phyloP scores from a whole-genome alignment of 2,888 invertebrate genomes.

The Aproaerema taeniolella region DNA sequence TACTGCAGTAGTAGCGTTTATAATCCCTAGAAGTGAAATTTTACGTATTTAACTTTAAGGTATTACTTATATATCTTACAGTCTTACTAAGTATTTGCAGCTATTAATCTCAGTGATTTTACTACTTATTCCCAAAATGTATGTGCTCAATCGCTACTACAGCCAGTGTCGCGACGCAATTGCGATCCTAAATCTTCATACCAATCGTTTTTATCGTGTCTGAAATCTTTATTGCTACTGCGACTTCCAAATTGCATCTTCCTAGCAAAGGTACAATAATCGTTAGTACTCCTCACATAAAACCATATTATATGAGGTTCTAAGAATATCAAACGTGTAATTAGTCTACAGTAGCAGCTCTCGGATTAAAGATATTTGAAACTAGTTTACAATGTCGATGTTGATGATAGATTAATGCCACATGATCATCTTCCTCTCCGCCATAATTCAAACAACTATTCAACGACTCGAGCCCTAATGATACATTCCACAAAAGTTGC shows the following conservation, averaged over 20 bases:
- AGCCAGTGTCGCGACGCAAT: no score
- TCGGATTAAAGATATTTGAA: slow-evolving; percentile 4
- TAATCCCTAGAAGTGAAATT: no score
- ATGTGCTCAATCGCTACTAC: no score
- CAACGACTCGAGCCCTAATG: slow-evolving; percentile 45
- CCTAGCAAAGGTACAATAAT: not conserved
- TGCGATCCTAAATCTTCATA: no score
- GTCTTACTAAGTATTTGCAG: no score
- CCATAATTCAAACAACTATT: slow-evolving; percentile 40
- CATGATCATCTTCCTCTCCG: slow-evolving; percentile 25
- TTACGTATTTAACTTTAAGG: no score
- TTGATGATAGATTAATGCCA: slow-evolving; percentile 20
- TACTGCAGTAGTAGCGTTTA: no score
- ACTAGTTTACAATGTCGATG: slow-evolving; percentile 12
- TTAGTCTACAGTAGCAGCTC: slow-evolving; percentile 2
- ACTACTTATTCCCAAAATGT: no score
- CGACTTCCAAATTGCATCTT: slow-evolving; percentile 19
- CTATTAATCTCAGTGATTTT: no score
- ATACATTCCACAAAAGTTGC: slow-evolving; percentile 50
- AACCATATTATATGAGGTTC: not conserved
- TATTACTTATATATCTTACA: no score
- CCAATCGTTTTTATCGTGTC: slow-evolving; percentile 44
- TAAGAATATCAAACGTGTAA: slow-evolving; percentile 2
- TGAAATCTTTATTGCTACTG: slow-evolving; percentile 38
- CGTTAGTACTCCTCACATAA: not conserved